Base-by-base conservation (phyloP, 2,113 vertebrate genomes). In the Saccopteryx bilineata region DNA sequence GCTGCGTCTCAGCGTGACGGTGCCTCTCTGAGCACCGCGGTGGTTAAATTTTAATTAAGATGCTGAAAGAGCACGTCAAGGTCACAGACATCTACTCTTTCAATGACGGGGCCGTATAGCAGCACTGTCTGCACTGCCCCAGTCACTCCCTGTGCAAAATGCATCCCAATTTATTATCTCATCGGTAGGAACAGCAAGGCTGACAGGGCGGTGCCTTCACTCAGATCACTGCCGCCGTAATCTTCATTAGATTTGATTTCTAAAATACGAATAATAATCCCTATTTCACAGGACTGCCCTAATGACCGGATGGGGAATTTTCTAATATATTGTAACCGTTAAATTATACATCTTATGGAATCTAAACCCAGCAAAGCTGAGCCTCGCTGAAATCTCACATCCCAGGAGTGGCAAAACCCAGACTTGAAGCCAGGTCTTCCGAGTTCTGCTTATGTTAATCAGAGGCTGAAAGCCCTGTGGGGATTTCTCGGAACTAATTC, bases 241-340 rank as follows among this genome's bases (percentile, higher is more conserved):
- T 83, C 89, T 89, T 84, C 21, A 91, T 60, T 88, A 69, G 12
- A 84, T 75, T 72, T 82, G 24, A 82, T 94, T 81, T 83, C 74
- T 87, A 87, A 87, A 93, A 66, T 63, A 80, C 2, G n/a, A 80
- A 66, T 80, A 69, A 63, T 33, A 68, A 85, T n/a, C 1, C 7
- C 31, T 39, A 4, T 63, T 89, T 61, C 87, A 92, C 12, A 58
- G 12, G 18, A 46, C 48, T 54, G 6, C 54, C 69, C 1, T 60
- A 65, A 93, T 15, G 26, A 75, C 9, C 8, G 11, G 85, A 28
- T 50, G n/a, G 33, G 65, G 66, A 54, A 54, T 50, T 39, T 72
- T n/a, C 8, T 75, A 84, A 50, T 54, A 21, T 21, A 17, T 15
- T 66, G n/a, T 56, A 69, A 17, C 39, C 66, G 60, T 84, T 87